Evolutionary conservation across 1,140 invertebrate species (phyloP).

Genomic region (Vanessa atalanta): DNA sequence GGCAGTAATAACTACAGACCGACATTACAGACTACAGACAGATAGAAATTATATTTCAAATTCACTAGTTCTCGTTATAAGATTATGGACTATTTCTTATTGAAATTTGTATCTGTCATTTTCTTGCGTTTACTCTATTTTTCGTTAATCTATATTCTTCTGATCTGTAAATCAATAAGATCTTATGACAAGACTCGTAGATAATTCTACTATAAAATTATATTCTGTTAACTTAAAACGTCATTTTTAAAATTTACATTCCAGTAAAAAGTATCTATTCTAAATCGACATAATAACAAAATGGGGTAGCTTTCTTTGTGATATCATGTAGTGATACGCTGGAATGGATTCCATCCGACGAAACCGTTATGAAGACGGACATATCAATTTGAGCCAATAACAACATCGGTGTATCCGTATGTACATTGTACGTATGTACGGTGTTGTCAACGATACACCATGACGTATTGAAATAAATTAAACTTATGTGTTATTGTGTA

Average conservation of each 20-base stretch:
- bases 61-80: too few relatives aligned
- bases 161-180: too few relatives aligned
- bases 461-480: not conserved
- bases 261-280: not conserved
- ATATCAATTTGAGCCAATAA: conserved; percentile 73
- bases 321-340: conserved; percentile 31
- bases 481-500: too few relatives aligned
- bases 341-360: conserved; percentile 24
- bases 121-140: too few relatives aligned
- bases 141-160: too few relatives aligned
- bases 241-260: not conserved
- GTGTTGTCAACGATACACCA: conserved; percentile 17
- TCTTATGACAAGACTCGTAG: too few relatives aligned
- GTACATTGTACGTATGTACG: not conserved
- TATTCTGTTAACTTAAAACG: not conserved
- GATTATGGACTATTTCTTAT: too few relatives aligned
- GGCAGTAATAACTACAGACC: too few relatives aligned
- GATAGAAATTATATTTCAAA: too few relatives aligned
- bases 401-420: not conserved
- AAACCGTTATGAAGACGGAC: conserved; percentile 73
- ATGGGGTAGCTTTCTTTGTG: conserved; percentile 21
- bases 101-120: too few relatives aligned
- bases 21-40: too few relatives aligned
- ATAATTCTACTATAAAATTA: not conserved
- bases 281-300: not conserved